Conservation (phyloP, 2,888 invertebrate genomes). For the Nudaria mundana region DNA sequence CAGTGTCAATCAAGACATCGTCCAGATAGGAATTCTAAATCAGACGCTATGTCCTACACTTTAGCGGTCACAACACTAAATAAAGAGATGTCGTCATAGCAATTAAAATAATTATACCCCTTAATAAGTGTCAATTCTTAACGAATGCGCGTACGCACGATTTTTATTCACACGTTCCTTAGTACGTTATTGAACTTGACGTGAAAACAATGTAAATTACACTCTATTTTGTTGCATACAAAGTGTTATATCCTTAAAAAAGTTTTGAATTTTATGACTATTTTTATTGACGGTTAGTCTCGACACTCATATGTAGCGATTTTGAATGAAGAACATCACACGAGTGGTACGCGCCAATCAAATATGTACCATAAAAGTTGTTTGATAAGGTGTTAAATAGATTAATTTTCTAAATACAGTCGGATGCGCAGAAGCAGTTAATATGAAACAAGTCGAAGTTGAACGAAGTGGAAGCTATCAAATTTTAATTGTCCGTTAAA, state of each 20-base stretch:
- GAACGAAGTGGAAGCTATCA: slow-evolving; percentile 78
- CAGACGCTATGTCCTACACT: slow-evolving; percentile 59
- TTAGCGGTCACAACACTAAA: slow-evolving; percentile 64
- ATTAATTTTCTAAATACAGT: slow-evolving; percentile 20
- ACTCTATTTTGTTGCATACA: slow-evolving; percentile 10
- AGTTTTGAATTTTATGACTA: slow-evolving; percentile 64
- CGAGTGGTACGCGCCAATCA: slow-evolving; percentile 24
- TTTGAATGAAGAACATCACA: slow-evolving; percentile 60
- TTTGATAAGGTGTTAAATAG: slow-evolving; percentile 35
- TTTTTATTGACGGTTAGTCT: slow-evolving; percentile 79
- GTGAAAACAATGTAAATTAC: slow-evolving; percentile 6
- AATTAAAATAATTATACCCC: slow-evolving; percentile 80
- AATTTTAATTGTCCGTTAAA: slow-evolving; percentile 81
- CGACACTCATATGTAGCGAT: slow-evolving; percentile 69
- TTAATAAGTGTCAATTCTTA: slow-evolving; percentile 81
- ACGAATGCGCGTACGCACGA: slow-evolving; percentile 80
- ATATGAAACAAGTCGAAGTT: slow-evolving; percentile 66
- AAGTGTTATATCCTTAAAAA: slow-evolving; percentile 38
- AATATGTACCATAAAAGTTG: slow-evolving; percentile 42
- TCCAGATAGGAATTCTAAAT: slow-evolving; percentile 64
- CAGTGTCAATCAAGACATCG: slow-evolving; percentile 36
- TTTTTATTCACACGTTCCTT: slow-evolving; percentile 78
- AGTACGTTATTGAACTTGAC: slow-evolving; percentile 45
- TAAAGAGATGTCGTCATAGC: slow-evolving; percentile 78
- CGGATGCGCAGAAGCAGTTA: slow-evolving; percentile 34